Base-by-base conservation (phyloP, 1,140 invertebrate species). In the Galleria mellonella region DNA sequence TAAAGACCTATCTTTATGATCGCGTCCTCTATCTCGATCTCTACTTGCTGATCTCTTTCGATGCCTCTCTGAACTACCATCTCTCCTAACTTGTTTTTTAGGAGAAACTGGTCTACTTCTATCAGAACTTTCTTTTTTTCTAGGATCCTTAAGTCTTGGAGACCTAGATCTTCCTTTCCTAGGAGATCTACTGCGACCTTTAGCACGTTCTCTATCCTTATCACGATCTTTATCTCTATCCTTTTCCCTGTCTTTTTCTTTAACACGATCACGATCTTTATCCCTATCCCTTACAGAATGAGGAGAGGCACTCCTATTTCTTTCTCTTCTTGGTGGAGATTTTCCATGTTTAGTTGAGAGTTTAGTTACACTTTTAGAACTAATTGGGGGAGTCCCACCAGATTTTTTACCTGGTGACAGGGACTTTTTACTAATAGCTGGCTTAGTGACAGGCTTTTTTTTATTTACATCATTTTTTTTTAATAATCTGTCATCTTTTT, bases 401-500 rank as follows among this genome's bases (percentile, higher is more conserved):
- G 84, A 81, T 63, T 87, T 87, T 51, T 87, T 87, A 8, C 71
- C 72, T 31, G 86, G 86, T 30, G 86, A 87, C 28, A 87, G 47
- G 10, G 86, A 87, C 43, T 87, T 87, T 59, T 87, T 87, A 30
- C 66, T 73, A 36, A 84, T 51, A 36, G 71, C 53, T 42, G 67
- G 44, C 56, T 83, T 82, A 6, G 70, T 59, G 41, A 67, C 32
- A 9, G 60, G 43, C 59, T 86, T 86, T 59, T 85, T 87, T 54
- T 79, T 83, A 32, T 32, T 51, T 11, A 47, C 50, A 32, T 87
- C 84, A 56, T 60, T 59, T 61, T 86, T 87, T 57, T 87, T 87
- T 28, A 70, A 9, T 9, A 72, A 15, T 38, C 66, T 76, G 9
- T 85, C 79, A 63, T 87, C 83, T 61, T 86, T 87, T 59, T 87